phyloP scores from a whole-genome alignment of 1,140 invertebrate species.

The Melanaphis sacchari region DNA sequence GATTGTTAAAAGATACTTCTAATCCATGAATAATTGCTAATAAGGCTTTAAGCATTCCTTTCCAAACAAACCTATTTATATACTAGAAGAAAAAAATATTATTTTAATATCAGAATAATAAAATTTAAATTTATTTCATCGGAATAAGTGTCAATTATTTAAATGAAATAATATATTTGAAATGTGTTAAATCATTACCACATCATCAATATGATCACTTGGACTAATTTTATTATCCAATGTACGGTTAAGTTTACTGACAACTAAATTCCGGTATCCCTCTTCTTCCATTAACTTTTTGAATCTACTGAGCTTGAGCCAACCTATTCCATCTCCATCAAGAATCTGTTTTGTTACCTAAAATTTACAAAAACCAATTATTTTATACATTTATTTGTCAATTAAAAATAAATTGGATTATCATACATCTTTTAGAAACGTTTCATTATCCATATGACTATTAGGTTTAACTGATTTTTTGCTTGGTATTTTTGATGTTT shows the following conservation, averaged over 20 bases:
- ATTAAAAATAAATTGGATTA: neutral
- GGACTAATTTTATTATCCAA: constrained; percentile 92
- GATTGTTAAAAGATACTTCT: constrained; percentile 91
- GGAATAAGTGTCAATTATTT: neutral
- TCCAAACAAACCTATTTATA: constrained; percentile 88
- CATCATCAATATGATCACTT: constrained; percentile 96
- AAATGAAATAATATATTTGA: neutral
- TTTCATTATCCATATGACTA: constrained; percentile 82
- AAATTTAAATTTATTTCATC: neutral
- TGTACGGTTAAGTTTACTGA: constrained; percentile 93
- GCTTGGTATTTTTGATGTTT: constrained; percentile 72
- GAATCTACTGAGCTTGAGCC: constrained; percentile 92
- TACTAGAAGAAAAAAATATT: constrained; percentile 70
- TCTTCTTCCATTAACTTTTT: constrained; percentile 99
- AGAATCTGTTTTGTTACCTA: constrained; percentile 90
- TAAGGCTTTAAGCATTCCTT: constrained; percentile 94
- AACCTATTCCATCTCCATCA: constrained; percentile 95
- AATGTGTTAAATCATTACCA: constrained; percentile 72
- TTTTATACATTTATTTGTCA: neutral
- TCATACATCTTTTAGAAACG: constrained; percentile 82
- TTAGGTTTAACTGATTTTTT: constrained; percentile 68
- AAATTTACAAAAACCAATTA: constrained; percentile 57
- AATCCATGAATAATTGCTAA: constrained; percentile 89
- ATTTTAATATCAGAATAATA: neutral
- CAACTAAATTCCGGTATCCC: constrained; percentile 94